Conservation (phyloP, 2,113 vertebrate genomes). For the Osmerus mordax region DNA sequence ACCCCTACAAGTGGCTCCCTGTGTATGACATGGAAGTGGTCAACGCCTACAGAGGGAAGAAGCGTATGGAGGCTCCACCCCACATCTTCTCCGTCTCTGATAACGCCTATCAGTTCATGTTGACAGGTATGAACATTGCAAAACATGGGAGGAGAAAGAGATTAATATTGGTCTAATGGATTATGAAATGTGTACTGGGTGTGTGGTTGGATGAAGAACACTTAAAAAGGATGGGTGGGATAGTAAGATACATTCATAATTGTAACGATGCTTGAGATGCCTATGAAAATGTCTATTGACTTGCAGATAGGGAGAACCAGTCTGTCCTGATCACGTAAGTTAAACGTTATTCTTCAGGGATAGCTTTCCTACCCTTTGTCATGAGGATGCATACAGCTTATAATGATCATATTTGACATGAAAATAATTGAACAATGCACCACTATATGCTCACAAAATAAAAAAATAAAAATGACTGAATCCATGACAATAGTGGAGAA, state of each 20-base stretch:
- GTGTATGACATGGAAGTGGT: not conserved
- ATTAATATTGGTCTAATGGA: not conserved
- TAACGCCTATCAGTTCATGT: slow-evolving; percentile 1
- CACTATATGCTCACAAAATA: too few species aligned
- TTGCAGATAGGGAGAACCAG: slow-evolving; percentile 6
- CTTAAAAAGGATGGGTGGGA: not conserved
- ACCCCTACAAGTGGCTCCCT: slow-evolving; percentile 10
- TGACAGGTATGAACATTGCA: not conserved
- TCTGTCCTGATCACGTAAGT: slow-evolving; percentile 4
- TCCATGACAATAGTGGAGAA: not conserved
- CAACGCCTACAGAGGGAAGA: slow-evolving; percentile 12
- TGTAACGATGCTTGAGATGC: not conserved
- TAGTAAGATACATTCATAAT: too few species aligned
- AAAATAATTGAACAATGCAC: too few species aligned
- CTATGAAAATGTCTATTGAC: not conserved
- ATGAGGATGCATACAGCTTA: too few species aligned
- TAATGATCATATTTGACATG: too few species aligned
- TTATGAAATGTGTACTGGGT: not conserved
- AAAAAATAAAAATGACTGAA: too few species aligned
- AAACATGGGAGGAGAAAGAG: not conserved
- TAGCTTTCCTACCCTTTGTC: too few species aligned
- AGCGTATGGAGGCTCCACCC: not conserved
- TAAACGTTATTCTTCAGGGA: too few species aligned
- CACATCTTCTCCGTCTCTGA: slow-evolving; percentile 11
- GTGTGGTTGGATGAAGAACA: not conserved